Evolutionary conservation across 2,888 invertebrate species (phyloP).

Genomic region (Yponomeuta plumbellus): DNA sequence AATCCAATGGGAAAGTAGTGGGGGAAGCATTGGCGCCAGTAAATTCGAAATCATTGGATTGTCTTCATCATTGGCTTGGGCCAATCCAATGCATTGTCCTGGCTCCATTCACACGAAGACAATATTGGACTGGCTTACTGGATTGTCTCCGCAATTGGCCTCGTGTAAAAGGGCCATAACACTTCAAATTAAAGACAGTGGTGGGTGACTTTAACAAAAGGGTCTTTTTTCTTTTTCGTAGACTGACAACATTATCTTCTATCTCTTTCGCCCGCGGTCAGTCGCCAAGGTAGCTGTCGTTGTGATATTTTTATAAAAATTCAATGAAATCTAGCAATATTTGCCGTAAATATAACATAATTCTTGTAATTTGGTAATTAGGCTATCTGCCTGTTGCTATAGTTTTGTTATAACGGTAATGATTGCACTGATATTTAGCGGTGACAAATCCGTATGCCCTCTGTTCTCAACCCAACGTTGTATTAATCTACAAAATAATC

Average conservation of each 20-base stretch:
- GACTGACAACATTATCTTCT: constrained; percentile 28
- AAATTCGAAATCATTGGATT: no score
- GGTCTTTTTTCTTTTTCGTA: background rate
- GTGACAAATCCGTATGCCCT: constrained; percentile 46
- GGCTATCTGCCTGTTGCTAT: constrained; percentile 22
- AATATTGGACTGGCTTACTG: no score
- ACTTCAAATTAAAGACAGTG: no score
- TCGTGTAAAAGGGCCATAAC: no score
- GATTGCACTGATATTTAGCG: constrained; percentile 62
- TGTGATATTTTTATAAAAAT: constrained; percentile 46
- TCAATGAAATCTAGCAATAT: constrained; percentile 23
- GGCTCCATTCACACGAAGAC: no score
- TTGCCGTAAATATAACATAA: constrained; percentile 1
- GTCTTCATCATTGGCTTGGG: no score
- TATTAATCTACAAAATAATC: constrained; percentile 53
- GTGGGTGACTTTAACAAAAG: no score
- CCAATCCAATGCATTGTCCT: no score
- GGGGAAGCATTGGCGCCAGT: no score
- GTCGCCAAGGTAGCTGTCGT: constrained; percentile 68
- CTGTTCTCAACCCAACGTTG: constrained; percentile 55
- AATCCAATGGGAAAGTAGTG: no score
- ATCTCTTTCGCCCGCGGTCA: constrained; percentile 72
- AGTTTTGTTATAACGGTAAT: constrained; percentile 50
- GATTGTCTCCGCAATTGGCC: no score
- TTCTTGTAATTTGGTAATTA: background rate